Evolutionary conservation across 1,140 invertebrate species (phyloP), one percentile per base, ranked within the genome.

Genomic region (Scaptomyza montana): DNA sequence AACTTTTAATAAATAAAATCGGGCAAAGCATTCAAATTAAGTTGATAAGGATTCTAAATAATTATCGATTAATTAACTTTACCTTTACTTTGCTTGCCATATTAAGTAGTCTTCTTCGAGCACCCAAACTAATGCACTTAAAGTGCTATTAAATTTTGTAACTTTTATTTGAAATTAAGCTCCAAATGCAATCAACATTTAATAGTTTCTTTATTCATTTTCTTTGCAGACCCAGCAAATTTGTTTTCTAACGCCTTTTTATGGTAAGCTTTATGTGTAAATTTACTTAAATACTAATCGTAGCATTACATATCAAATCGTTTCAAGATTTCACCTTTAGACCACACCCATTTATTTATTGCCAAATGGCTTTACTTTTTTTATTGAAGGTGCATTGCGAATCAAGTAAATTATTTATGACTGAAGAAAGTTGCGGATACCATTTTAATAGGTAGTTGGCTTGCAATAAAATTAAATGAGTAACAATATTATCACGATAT

Each of bases 231-330:
- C 41, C 46, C 60, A 41, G 41, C 51, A 4, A 54, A 46, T 41
- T 19, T 39, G 30, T 51, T 41, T 59, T 25, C 39, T 45, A 71
- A 74, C 65, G 64, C 56, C 57, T 78, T 82, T 82, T 74, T 61
- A 70, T 74, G 79, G 79, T 81, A 75, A 57, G 79, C 74, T 5
- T 19, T 67, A 63, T 77, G n/a, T 54, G 45, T 7, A 25, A 25
- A 25, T 25, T 53, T 47, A 28, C 41, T 56, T 45, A 41, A 43
- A 28, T 45, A 13, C 12, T 21, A 66, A 47, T 62, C 13, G 16
- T 25, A 10, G 21, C 47, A 54, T 43, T 43, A 43, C 12, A 43
- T 56, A 53, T 39, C 10, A 5, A 30, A 30, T 16, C n/a, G 33
- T n/a, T 56, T 55, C 53, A 30, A 55, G 33, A 71, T 72, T 77